Conservation (phyloP, 2,797 vertebrate species). For the Poecilia gillii region DNA sequence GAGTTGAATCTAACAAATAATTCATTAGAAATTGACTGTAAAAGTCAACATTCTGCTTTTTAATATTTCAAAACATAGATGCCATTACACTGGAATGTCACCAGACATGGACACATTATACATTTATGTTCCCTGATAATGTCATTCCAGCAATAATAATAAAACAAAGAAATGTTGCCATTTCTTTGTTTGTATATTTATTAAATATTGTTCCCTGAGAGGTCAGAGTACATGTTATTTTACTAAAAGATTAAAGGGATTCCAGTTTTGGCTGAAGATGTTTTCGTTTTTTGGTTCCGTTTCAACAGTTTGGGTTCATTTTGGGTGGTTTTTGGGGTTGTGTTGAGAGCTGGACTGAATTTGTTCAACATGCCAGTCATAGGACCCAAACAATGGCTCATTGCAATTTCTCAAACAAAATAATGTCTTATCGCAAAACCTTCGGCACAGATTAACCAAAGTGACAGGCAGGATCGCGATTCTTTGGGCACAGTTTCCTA, state of each 20-base stretch:
- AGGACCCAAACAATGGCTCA: neutral
- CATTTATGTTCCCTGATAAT: neutral
- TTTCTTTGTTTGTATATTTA: neutral
- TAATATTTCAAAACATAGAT: neutral
- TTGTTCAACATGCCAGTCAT: neutral
- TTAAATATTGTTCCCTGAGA: neutral
- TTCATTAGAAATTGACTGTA: neutral
- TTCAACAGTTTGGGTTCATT: neutral
- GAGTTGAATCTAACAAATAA: neutral
- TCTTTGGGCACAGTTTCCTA: neutral
- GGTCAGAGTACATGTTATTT: neutral
- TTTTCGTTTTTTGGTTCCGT: too few relatives aligned
- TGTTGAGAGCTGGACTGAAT: neutral
- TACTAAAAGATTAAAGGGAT: neutral
- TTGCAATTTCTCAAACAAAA: neutral
- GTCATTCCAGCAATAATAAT: neutral
- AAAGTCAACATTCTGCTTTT: neutral
- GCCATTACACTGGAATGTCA: neutral
- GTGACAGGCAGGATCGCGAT: neutral
- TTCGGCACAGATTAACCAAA: neutral
- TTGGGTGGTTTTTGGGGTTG: neutral
- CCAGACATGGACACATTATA: neutral
- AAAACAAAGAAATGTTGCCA: too few relatives aligned
- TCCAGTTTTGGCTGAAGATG: neutral
- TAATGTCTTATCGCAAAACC: neutral